Conservation (phyloP, 2,888 invertebrate species). For the Diogma glabrata region DNA sequence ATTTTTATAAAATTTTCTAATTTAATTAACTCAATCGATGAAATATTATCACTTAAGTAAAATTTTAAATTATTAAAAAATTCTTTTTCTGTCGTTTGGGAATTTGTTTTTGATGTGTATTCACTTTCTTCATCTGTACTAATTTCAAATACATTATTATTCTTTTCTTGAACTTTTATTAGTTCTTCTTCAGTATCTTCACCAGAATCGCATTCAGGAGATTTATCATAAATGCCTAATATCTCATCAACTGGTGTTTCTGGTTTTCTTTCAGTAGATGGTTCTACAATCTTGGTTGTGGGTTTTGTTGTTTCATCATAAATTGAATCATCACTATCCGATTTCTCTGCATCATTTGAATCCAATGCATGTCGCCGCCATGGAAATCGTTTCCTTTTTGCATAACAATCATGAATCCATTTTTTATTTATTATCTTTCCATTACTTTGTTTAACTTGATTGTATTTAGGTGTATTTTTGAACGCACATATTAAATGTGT, state of each 20-base stretch:
- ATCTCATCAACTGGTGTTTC: neutral
- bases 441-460: constrained; percentile 47
- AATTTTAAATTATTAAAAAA: constrained; percentile 21
- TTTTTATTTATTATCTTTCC: constrained; percentile 51
- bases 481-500: constrained; percentile 91
- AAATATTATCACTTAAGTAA: constrained; percentile 19
- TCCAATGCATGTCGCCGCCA: constrained; percentile 34
- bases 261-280: neutral
- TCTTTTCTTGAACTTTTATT: constrained; percentile 20
- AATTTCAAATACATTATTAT: neutral
- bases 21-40: constrained; percentile 19
- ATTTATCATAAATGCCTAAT: neutral
- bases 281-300: too few relatives aligned
- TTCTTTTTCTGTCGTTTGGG: neutral
- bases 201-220: constrained; percentile 18
- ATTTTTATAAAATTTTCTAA: constrained; percentile 19
- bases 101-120: neutral
- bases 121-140: constrained; percentile 5
- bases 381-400: constrained; percentile 39
- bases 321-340: constrained; percentile 34
- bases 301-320: constrained; percentile 18
- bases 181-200: constrained; percentile 35
- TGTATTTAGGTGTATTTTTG: constrained; percentile 76
- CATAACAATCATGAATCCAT: constrained; percentile 63
- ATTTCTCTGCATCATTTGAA: constrained; percentile 21